Evolutionary conservation across 2,113 vertebrate species (phyloP).

Genomic region (Hydrolagus affinis): DNA sequence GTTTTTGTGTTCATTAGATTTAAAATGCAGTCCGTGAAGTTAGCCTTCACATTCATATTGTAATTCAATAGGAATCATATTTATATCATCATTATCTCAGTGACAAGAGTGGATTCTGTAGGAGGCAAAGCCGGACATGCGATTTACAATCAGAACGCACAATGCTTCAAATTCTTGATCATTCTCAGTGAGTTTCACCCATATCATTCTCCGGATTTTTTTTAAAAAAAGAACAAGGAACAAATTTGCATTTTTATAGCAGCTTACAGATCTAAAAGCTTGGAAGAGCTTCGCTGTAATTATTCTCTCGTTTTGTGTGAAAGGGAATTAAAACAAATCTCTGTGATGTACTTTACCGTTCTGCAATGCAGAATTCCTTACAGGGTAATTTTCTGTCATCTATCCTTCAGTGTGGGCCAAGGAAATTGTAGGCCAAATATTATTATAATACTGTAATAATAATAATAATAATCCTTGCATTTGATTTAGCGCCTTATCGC

Average conservation of each 20-base stretch:
- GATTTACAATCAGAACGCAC: no score
- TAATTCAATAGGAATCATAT: not conserved
- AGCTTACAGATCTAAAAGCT: not conserved
- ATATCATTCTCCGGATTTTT: no score
- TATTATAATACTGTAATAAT: no score
- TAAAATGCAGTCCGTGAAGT: not conserved
- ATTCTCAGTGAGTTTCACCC: not conserved
- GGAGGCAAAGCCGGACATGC: not conserved
- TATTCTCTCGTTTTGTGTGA: not conserved
- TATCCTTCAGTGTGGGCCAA: not conserved
- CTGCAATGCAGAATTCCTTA: not conserved
- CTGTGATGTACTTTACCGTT: not conserved
- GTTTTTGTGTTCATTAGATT: slow-evolving; percentile 6
- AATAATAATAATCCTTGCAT: no score
- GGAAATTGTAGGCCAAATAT: not conserved
- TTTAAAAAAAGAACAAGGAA: no score
- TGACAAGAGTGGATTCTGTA: not conserved
- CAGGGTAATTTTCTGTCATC: not conserved
- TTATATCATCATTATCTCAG: not conserved
- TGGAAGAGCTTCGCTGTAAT: not conserved
- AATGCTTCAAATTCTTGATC: not conserved
- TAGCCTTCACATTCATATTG: not conserved
- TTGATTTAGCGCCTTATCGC: no score
- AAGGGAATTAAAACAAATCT: not conserved
- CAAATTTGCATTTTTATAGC: not conserved